These are phyloP conservation scores for Cherax destructor DNA, from an alignment of 1,140 invertebrate genomes.

Conservation along the genomic window DNA sequence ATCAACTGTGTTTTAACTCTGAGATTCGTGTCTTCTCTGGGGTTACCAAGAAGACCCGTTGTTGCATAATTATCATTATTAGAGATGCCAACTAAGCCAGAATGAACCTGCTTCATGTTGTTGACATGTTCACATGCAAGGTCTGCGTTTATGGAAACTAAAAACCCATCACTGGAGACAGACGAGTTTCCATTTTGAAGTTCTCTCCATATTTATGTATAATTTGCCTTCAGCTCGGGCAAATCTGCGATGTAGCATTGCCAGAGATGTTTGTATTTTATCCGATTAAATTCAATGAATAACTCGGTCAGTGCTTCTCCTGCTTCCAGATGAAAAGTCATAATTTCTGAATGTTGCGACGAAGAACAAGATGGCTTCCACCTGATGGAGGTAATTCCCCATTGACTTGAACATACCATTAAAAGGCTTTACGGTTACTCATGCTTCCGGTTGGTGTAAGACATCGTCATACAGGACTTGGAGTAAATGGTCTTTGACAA, in stretches of 20 bases:
- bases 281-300: conserved; percentile 36
- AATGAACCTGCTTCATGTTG: conserved; percentile 23
- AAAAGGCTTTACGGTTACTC: not conserved
- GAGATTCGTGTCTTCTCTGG: conserved; percentile 17
- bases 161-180: not conserved
- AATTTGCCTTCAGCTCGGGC: conserved; percentile 21
- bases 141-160: conserved; percentile 22
- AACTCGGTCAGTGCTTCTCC: conserved; percentile 54
- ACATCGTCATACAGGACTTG: too few relatives aligned
- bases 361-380: conserved; percentile 59
- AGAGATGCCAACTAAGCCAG: conserved; percentile 35
- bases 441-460: not conserved
- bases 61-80: conserved; percentile 60
- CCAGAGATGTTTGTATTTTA: conserved; percentile 45
- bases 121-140: conserved; percentile 28
- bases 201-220: conserved; percentile 21
- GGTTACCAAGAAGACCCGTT: conserved; percentile 66
- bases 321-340: conserved; percentile 54
- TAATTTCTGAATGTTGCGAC: conserved; percentile 37
- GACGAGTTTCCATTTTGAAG: conserved; percentile 23
- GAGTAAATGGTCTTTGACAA: too few relatives aligned
- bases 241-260: conserved; percentile 21
- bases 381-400: conserved; percentile 36
- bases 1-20: not conserved
- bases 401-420: too few relatives aligned